phyloP scores from a whole-genome alignment of 1,140 invertebrate species.

The Pseudomyrmex gracilis region DNA sequence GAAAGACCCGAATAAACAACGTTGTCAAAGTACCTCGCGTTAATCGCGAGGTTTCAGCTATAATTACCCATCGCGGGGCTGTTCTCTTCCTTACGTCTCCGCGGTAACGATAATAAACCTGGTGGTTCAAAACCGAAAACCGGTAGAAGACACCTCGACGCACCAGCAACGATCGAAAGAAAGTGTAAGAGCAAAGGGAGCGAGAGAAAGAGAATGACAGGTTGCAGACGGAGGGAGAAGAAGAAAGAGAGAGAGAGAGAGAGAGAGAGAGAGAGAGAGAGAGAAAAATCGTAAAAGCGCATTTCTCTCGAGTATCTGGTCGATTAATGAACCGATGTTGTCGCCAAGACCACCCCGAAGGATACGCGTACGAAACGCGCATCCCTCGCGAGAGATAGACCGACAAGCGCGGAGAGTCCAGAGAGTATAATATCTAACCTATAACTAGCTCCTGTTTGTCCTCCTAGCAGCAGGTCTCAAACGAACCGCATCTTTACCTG shows the following conservation, averaged over 20 bases:
- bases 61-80: conserved; percentile 33
- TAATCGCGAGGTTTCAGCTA: conserved; percentile 32
- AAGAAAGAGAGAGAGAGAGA: not conserved
- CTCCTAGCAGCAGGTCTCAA: conserved; percentile 77
- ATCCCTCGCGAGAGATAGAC: conserved; percentile 76
- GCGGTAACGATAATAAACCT: conserved; percentile 42
- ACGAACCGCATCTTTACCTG: conserved; percentile 84
- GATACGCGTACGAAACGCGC: conserved; percentile 78
- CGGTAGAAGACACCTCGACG: not conserved
- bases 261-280: conserved; percentile 41
- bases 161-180: not conserved
- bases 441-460: conserved; percentile 81
- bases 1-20: conserved; percentile 17
- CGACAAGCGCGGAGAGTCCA: conserved; percentile 65
- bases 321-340: conserved; percentile 85
- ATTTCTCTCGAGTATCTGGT: conserved; percentile 82
- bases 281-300: conserved; percentile 75
- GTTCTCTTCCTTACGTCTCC: conserved; percentile 1
- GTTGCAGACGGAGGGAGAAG: too few species aligned
- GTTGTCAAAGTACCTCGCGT: conserved; percentile 45
- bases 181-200: not conserved
- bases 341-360: conserved; percentile 82
- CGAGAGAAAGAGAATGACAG: not conserved
- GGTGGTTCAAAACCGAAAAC: conserved; percentile 35
- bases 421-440: conserved; percentile 81